Evolutionary conservation across 2,888 invertebrate species (phyloP), one percentile per base, ranked within the genome.

Genomic region (Oligia fasciuncula): DNA sequence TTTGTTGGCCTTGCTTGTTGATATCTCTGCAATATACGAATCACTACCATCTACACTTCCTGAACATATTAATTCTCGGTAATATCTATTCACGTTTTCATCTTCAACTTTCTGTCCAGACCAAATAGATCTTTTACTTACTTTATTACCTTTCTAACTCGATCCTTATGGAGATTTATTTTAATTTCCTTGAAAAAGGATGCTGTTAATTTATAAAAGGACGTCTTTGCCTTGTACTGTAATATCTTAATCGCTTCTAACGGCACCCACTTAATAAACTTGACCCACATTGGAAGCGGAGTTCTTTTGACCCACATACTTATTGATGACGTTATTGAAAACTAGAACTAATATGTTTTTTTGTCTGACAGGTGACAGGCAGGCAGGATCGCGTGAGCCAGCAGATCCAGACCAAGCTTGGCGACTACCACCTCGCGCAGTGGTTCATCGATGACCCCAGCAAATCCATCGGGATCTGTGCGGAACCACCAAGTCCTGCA

Each of bases 401-500:
- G 93, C 98, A 98, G 94, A 98, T 98, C 91, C 98, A 98, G 94
- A 97, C 97, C 88, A 98, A 97, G 92, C 97, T 98, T 84, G 98
- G 98, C 83, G 97, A 98, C 94, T 98, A 97, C 94, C 97, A 97
- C 83, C 96, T 97, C 89, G 97, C 98, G 84, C 97, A 97, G 94
- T 97, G 97, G 88, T 96, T 97, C 89, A 96, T 98, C 91, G 97
- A 97, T 91, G 98, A 98, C 91, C 97, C 97, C 83, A 97, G 97
- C 91, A 97, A 97, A 87, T 96, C 97, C 87, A 98, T 98, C 89
- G 98, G 98, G 79, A 97, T 98, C 89, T 98, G 98, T 92, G 98
- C 98, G 60, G 97, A 98, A 86, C 97, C 97, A n/a, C 96, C 97
- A 77, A 97, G 97, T 90, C 98, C 98, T 43, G 97, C 97, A 84